Evolutionary conservation across 2,113 vertebrate species (phyloP).

Genomic region (Grus americana): DNA sequence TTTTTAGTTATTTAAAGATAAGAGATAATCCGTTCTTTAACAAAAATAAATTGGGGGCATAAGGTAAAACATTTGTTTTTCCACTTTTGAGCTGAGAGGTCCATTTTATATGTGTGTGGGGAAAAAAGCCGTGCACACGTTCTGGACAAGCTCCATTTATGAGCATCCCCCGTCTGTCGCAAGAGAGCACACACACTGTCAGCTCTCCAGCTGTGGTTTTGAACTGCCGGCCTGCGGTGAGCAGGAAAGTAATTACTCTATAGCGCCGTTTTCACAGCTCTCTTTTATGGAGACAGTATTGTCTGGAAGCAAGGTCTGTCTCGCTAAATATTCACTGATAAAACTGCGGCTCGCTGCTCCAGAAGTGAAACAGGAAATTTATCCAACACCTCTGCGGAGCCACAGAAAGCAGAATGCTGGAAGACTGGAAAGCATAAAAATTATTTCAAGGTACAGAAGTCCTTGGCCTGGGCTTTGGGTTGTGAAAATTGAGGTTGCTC

Average conservation of each 20-base stretch:
- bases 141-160: not conserved
- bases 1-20: not conserved
- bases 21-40: not conserved
- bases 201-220: conserved; percentile 40
- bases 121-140: not conserved
- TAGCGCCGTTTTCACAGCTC: not conserved
- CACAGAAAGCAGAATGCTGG: not conserved
- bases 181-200: not conserved
- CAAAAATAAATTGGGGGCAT: not conserved
- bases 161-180: not conserved
- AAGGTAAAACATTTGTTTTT: not conserved
- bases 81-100: not conserved
- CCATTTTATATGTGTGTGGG: not conserved
- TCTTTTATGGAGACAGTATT: not conserved
- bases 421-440: not conserved
- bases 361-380: conserved; percentile 7
- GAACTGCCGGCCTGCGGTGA: not conserved
- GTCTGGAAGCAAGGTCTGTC: not conserved
- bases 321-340: not conserved
- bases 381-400: not conserved
- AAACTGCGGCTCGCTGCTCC: not conserved
- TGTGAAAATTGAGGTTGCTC: conserved; percentile 7
- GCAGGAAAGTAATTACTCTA: not conserved
- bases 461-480: not conserved
- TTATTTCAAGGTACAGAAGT: not conserved